Conservation (phyloP, 2,888 invertebrate genomes). For the Anaspis maculata region DNA sequence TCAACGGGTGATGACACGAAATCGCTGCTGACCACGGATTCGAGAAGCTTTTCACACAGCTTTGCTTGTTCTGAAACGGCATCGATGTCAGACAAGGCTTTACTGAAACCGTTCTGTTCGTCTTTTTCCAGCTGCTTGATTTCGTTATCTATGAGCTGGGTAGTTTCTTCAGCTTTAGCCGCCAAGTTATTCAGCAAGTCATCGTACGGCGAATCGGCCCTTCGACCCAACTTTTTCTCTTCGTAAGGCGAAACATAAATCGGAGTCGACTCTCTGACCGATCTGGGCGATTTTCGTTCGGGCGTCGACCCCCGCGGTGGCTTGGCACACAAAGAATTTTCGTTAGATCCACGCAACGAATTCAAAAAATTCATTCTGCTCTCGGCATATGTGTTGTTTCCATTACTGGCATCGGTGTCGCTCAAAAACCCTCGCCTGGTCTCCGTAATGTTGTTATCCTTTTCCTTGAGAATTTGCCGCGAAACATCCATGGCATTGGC, state of each 20-base stretch:
- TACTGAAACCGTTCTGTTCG: neutral
- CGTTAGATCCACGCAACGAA: constrained; percentile 23
- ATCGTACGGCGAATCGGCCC: constrained; percentile 48
- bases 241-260: constrained; percentile 24
- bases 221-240: constrained; percentile 14
- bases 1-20: constrained; percentile 22
- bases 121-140: constrained; percentile 36
- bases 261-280: constrained; percentile 30
- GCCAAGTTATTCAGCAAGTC: constrained; percentile 66
- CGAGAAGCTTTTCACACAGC: constrained; percentile 43
- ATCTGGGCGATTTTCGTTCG: constrained; percentile 23
- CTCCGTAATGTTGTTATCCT: constrained; percentile 34
- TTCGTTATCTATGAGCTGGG: constrained; percentile 56
- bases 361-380: constrained; percentile 35
- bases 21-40: constrained; percentile 38
- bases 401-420: constrained; percentile 34
- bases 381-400: constrained; percentile 35
- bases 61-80: constrained; percentile 44
- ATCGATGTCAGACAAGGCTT: constrained; percentile 35
- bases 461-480: constrained; percentile 38
- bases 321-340: constrained; percentile 26
- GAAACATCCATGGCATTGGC: constrained; percentile 44
- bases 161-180: constrained; percentile 67
- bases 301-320: constrained; percentile 30
- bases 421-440: constrained; percentile 38